Evolutionary conservation across 2,888 invertebrate genomes (phyloP), one percentile per base, ranked within the genome.

Genomic region (Tryphoninae sp.): DNA sequence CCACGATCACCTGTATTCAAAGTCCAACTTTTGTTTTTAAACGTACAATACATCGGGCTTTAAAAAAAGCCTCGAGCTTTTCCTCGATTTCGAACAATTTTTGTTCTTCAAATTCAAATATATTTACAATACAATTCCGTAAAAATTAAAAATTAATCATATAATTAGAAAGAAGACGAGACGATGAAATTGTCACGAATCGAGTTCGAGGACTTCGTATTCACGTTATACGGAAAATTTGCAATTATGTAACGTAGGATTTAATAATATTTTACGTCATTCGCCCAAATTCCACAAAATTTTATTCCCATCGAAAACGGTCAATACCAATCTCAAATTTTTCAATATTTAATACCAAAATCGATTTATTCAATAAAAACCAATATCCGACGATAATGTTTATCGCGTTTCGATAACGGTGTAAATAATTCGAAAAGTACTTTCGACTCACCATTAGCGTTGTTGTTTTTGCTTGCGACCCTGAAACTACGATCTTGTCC

Each of bases 1-100:
- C 73, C 55, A 73, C 64, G 58, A 59, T 61, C 51, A 59, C 71
- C 59, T 55, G 64, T 80, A 72, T 74, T 77, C 67, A 79, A 62
- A 68, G 64, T 67, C 64, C 19, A 71, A 71, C 74, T 68, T 13
- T 2, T 13, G 2, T 13, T 13, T 45, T 13, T 45, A 13, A 45
- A 45, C 45, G 45, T 45, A 45, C 13, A 9, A 45, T 45, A 13
- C 45, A 1, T 45, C 45, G 45, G 2, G 3, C 13, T 11, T 9
- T 11, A 42, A 22, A 42, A 65, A 67, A 55, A 67, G 64, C 40
- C 13, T 45, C 8, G 59, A 13, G 23, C 11, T 13, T 13, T 45
- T 45, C 45, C 45, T 13, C 45, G 13, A 45, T 2, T 45, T 7
- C 45, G 45, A 45, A 11, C 45, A 1, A 2, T 26, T 26, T 26